Conservation (phyloP, 2,888 invertebrate genomes). For the Glyphotaelius pellucidus region DNA sequence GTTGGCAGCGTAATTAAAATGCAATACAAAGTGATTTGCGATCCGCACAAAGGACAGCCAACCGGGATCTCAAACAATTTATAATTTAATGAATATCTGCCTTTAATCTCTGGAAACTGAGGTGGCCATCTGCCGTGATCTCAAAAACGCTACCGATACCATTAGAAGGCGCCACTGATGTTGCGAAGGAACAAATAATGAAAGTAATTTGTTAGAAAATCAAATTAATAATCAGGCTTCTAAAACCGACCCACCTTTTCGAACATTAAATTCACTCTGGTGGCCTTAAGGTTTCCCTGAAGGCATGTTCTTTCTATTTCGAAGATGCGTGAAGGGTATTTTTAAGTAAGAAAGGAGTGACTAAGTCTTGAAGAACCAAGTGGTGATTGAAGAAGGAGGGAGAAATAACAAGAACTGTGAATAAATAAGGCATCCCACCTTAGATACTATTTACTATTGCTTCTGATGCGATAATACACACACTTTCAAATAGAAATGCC, state of each 20-base stretch:
- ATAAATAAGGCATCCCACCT: too few species aligned
- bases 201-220: background rate
- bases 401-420: background rate
- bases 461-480: too few species aligned
- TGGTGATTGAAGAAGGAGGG: background rate
- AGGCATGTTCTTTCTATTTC: background rate
- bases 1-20: constrained; percentile 31
- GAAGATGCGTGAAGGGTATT: background rate
- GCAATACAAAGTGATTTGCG: constrained; percentile 22
- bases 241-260: background rate
- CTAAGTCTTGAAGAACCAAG: background rate
- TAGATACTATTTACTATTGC: too few species aligned
- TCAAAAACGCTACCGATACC: background rate
- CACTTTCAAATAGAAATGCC: too few species aligned
- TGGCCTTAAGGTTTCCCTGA: too few species aligned
- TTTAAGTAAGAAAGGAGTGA: background rate
- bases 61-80: background rate
- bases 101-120: background rate
- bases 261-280: background rate
- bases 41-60: background rate
- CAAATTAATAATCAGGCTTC: background rate
- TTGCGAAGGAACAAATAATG: background rate
- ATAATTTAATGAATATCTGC: background rate
- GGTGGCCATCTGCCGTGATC: background rate
- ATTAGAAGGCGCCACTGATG: background rate